Percentiles rank a stretch among this genome's conserved stretches.
Conservation (phyloP, 2,888 invertebrate species). For the Chrysolina americana region DNA sequence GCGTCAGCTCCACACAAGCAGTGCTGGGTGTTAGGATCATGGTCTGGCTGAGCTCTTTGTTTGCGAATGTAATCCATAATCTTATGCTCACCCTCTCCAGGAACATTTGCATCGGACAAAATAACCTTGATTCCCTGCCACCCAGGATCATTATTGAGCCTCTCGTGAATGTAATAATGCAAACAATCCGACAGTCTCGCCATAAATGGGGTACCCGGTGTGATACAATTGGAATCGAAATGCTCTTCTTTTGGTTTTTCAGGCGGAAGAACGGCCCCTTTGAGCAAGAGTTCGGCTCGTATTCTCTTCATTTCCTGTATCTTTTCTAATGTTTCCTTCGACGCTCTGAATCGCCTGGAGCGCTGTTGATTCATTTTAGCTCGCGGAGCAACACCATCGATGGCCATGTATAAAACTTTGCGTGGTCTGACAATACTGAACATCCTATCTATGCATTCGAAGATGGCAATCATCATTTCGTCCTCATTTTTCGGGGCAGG, state of each 20-base stretch:
- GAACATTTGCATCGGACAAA: slow-evolving; percentile 98
- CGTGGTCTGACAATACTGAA: slow-evolving; percentile 94
- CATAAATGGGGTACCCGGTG: slow-evolving; percentile 99
- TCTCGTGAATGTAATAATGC: slow-evolving; percentile 90
- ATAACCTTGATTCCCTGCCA: slow-evolving; percentile 93
- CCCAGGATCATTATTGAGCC: slow-evolving; percentile 92
- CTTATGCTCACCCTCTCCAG: slow-evolving; percentile 88
- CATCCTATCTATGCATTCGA: slow-evolving; percentile 97
- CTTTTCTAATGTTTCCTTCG: slow-evolving; percentile 94
- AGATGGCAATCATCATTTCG: slow-evolving; percentile 99
- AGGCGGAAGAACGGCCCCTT: slow-evolving; percentile 83
- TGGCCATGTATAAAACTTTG: slow-evolving; percentile 98
- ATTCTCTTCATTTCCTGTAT: slow-evolving; percentile 87
- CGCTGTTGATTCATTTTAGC: slow-evolving; percentile 99
- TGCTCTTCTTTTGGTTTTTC: slow-evolving; percentile 93
- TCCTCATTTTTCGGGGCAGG: slow-evolving; percentile 98
- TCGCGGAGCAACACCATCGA: slow-evolving; percentile 98
- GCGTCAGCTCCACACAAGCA: slow-evolving; percentile 99
- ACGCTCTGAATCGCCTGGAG: slow-evolving; percentile 95
- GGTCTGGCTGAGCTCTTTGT: slow-evolving; percentile 94
- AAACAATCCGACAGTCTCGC: slow-evolving; percentile 88
- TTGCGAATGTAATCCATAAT: slow-evolving; percentile 99
- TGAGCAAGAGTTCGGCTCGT: slow-evolving; percentile 79
- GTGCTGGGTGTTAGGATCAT: slow-evolving; percentile 98
- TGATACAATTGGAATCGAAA: slow-evolving; percentile 99